Evolutionary conservation across 2,888 invertebrate genomes (phyloP).

Genomic region (Tortricodes alternella): DNA sequence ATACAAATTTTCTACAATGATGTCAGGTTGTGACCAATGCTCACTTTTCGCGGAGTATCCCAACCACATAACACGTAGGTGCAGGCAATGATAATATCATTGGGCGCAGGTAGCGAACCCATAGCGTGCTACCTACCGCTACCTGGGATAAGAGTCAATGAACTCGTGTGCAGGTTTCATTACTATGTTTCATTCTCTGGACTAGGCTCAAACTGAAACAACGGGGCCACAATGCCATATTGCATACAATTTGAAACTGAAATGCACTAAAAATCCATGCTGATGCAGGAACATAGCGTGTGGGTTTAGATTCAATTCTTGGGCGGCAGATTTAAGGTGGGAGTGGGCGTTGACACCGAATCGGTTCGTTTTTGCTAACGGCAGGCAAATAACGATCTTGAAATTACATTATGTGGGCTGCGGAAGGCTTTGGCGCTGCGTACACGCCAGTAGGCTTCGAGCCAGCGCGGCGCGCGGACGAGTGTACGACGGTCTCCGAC

Average conservation of each 20-base stretch:
- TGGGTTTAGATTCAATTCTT: slow-evolving; percentile 62
- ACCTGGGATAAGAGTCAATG: too few species aligned
- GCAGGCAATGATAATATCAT: too few species aligned
- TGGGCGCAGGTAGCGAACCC: too few species aligned
- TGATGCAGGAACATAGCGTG: slow-evolving; percentile 45
- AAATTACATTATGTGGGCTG: slow-evolving; percentile 63
- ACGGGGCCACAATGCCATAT: too few species aligned
- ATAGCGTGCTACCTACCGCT: too few species aligned
- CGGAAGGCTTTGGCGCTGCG: slow-evolving; percentile 50
- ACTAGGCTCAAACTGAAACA: too few species aligned
- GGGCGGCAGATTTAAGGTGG: slow-evolving; percentile 53
- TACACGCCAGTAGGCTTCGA: slow-evolving; percentile 65
- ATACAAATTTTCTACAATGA: too few species aligned
- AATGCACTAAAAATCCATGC: slow-evolving; percentile 11
- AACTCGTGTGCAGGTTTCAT: too few species aligned
- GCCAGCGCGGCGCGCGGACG: slow-evolving; percentile 62
- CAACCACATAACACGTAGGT: too few species aligned
- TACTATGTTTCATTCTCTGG: too few species aligned
- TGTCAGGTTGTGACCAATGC: too few species aligned
- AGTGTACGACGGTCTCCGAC: slow-evolving; percentile 53
- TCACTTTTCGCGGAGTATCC: too few species aligned
- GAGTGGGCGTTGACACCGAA: slow-evolving; percentile 75
- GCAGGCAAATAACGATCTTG: slow-evolving; percentile 71
- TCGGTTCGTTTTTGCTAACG: slow-evolving; percentile 69
- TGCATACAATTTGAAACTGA: not conserved